These are phyloP conservation scores for Lepidostoma basale DNA, from an alignment of 1,140 invertebrate species.

Conservation along the genomic window DNA sequence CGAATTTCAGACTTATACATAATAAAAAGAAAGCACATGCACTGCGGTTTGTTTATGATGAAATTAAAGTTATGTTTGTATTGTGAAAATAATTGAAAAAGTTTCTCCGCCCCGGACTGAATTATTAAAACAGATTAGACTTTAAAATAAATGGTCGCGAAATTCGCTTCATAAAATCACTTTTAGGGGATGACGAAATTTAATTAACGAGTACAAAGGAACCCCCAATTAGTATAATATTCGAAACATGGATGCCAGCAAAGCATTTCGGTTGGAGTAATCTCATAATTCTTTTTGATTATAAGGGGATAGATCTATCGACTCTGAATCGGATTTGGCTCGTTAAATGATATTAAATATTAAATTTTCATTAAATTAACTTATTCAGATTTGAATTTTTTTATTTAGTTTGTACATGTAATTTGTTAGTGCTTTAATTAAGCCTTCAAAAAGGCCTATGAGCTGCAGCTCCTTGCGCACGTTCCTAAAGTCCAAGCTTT, in stretches of 20 bases:
- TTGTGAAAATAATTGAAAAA: not conserved
- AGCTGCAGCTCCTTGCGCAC: no score
- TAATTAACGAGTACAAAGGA: conserved; percentile 20
- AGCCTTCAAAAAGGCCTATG: no score
- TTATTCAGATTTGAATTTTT: no score
- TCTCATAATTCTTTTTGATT: conserved; percentile 42
- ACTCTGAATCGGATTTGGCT: not conserved
- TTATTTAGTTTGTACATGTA: no score
- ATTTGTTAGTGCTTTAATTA: no score
- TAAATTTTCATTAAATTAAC: not conserved
- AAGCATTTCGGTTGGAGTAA: conserved; percentile 29
- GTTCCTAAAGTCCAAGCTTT: no score
- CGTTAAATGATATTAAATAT: not conserved
- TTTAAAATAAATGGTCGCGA: conserved; percentile 8
- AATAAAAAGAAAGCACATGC: no score
- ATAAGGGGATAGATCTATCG: conserved; percentile 15
- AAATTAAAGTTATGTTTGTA: not conserved
- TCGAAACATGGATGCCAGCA: conserved; percentile 13
- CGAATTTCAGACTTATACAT: no score
- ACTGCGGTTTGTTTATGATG: not conserved
- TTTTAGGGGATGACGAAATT: conserved; percentile 11
- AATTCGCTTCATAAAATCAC: conserved; percentile 13
- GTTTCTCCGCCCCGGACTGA: not conserved
- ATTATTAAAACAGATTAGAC: not conserved
- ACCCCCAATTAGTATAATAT: conserved; percentile 41